Evolutionary conservation across 2,113 vertebrate genomes (phyloP).

Genomic region (Pipa parva): DNA sequence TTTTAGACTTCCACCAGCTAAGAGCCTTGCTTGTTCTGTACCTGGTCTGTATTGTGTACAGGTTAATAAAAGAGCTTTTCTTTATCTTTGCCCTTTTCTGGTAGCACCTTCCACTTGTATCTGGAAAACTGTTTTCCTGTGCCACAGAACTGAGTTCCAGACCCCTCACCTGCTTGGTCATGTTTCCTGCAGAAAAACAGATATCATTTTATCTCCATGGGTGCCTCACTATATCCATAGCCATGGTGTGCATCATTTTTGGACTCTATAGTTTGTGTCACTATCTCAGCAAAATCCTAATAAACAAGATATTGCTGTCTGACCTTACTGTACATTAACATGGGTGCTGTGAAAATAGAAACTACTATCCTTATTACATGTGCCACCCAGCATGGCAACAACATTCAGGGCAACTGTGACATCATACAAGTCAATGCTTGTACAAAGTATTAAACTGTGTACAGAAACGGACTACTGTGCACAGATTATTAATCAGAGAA

Average conservation of each 20-base stretch:
- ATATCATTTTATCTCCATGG: constrained; percentile 53
- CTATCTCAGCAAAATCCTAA: no score
- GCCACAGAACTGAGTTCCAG: constrained; percentile 26
- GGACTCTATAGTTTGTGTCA: no score
- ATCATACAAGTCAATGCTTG: no score
- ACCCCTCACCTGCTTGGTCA: constrained; percentile 41
- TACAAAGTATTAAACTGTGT: no score
- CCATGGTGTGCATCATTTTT: constrained; percentile 43
- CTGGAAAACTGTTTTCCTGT: not conserved
- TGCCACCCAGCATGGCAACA: no score
- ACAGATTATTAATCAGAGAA: no score
- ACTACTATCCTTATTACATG: no score
- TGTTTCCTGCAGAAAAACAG: constrained; percentile 50
- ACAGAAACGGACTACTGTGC: no score
- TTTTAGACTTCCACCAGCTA: constrained; percentile 52
- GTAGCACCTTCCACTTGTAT: constrained; percentile 51
- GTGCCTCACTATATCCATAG: constrained; percentile 47
- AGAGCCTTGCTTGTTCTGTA: constrained; percentile 44
- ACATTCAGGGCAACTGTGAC: no score
- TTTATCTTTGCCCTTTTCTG: constrained; percentile 48
- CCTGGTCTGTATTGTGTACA: constrained; percentile 46
- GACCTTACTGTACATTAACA: no score
- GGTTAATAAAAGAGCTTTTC: constrained; percentile 44
- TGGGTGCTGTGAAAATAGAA: no score
- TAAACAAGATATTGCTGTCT: no score